phyloP scores from a whole-genome alignment of 2,113 vertebrate species.

The Phalacrocorax brasilianus region DNA sequence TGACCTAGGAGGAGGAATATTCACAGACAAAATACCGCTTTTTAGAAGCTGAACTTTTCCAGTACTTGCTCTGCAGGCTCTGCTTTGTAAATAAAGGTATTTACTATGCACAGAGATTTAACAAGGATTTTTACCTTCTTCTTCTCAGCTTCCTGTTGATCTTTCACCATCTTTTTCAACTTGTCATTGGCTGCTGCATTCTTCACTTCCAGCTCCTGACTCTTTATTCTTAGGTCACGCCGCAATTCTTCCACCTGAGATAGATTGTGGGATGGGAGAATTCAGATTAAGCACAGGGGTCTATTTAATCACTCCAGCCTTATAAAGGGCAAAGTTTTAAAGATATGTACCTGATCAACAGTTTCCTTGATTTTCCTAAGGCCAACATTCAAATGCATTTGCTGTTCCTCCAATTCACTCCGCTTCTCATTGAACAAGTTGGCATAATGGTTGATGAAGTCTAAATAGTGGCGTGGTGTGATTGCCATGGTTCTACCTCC shows the following conservation, averaged over 20 bases:
- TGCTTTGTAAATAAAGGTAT: neutral
- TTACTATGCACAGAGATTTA: neutral
- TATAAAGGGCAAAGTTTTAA: neutral
- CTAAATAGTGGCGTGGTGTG: conserved; percentile 97
- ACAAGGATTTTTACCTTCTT: conserved; percentile 82
- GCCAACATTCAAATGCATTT: conserved; percentile 98
- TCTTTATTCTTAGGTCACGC: conserved; percentile 94
- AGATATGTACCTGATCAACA: conserved; percentile 86
- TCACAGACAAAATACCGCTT: neutral
- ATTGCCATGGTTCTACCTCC: conserved; percentile 97
- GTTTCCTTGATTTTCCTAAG: conserved; percentile 98
- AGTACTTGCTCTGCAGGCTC: neutral
- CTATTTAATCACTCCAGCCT: neutral
- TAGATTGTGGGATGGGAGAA: neutral
- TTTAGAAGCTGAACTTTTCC: neutral
- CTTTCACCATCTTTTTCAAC: conserved; percentile 99
- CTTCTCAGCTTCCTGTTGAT: conserved; percentile 98
- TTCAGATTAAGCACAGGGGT: neutral
- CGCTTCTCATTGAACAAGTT: conserved; percentile 98
- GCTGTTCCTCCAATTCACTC: conserved; percentile 96
- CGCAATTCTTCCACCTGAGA: conserved; percentile 93
- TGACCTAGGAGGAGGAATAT: conserved; percentile 77
- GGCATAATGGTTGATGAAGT: conserved; percentile 99
- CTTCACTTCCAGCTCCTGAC: conserved; percentile 96
- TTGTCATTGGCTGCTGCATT: conserved; percentile 98